phyloP scores from a whole-genome alignment of 2,113 vertebrate species.

The Oxyruncus cristatus region DNA sequence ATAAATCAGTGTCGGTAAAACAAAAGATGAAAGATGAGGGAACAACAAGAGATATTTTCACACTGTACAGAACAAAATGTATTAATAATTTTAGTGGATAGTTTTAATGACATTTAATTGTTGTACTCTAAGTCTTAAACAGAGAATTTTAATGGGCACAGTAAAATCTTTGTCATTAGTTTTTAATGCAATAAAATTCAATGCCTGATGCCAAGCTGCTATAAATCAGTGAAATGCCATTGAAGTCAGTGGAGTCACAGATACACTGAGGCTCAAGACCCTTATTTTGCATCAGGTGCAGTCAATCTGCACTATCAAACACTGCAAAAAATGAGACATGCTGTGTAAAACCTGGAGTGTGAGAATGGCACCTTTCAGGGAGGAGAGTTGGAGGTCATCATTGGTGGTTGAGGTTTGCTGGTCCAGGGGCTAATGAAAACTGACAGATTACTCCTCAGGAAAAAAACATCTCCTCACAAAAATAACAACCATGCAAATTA shows the following conservation, averaged over 20 bases:
- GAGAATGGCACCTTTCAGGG: neutral
- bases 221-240: neutral
- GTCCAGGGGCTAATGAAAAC: constrained; percentile 8
- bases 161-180: neutral
- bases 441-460: constrained; percentile 17
- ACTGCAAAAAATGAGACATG: neutral
- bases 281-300: neutral
- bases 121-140: neutral
- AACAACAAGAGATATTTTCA: neutral
- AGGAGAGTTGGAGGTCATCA: constrained; percentile 6
- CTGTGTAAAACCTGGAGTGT: neutral
- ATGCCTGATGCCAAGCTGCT: neutral
- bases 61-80: neutral
- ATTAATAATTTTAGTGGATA: neutral
- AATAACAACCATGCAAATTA: constrained; percentile 46
- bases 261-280: neutral
- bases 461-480: neutral
- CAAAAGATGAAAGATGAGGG: constrained; percentile 17
- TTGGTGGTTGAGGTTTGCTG: neutral
- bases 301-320: neutral
- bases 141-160: neutral
- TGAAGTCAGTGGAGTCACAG: neutral
- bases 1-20: constrained; percentile 41
- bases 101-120: constrained; percentile 19
- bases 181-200: neutral